phyloP scores from a whole-genome alignment of 1,140 invertebrate genomes.

The Xylocopa sonorina region DNA sequence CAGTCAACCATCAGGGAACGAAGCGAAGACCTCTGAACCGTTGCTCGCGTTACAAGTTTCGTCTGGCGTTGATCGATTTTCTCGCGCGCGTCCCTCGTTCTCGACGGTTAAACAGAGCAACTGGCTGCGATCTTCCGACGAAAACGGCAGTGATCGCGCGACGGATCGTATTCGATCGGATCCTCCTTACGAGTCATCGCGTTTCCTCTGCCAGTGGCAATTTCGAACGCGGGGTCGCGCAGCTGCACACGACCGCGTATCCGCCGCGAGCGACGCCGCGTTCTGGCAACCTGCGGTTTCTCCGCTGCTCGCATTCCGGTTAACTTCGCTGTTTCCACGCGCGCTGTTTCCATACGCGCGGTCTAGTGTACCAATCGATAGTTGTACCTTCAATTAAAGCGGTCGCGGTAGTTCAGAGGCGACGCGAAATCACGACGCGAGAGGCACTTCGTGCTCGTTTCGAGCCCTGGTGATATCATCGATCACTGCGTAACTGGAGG shows the following conservation, averaged over 20 bases:
- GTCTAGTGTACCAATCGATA: not conserved
- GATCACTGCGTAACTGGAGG: not conserved
- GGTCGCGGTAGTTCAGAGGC: not conserved
- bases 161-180: not conserved
- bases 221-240: not conserved
- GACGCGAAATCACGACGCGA: constrained; percentile 11
- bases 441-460: too few species aligned
- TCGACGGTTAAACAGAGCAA: not conserved
- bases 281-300: constrained; percentile 30
- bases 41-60: constrained; percentile 43
- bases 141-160: not conserved
- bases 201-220: not conserved
- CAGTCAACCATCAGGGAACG: not conserved
- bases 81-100: constrained; percentile 30
- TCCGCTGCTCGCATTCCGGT: constrained; percentile 42
- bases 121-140: not conserved
- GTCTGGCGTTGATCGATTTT: constrained; percentile 48
- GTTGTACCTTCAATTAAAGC: constrained; percentile 31
- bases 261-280: not conserved
- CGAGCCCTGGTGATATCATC: constrained; percentile 18
- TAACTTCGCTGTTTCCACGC: constrained; percentile 22
- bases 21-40: not conserved
- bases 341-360: constrained; percentile 16
- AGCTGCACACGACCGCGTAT: not conserved
- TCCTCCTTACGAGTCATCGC: not conserved